phyloP scores from a whole-genome alignment of 1,140 invertebrate species.

The Eriocheir sinensis region DNA sequence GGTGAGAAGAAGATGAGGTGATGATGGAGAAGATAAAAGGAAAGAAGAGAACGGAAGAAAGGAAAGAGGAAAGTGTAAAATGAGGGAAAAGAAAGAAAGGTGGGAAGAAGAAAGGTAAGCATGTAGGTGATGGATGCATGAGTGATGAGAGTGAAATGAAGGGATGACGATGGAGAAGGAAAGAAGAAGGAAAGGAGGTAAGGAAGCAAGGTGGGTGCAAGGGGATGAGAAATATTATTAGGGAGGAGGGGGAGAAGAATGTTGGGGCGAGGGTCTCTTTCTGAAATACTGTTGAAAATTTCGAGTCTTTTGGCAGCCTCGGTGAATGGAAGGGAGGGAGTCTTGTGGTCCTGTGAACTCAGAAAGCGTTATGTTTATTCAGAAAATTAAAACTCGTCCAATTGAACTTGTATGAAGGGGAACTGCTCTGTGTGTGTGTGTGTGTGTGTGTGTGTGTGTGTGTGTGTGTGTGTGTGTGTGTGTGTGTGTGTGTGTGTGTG shows the following conservation, averaged over 20 bases:
- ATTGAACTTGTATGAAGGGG: neutral
- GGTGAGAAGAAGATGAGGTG: neutral
- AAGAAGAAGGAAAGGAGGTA: neutral
- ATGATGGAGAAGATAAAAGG: too few relatives aligned
- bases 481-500: neutral
- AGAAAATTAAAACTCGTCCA: neutral
- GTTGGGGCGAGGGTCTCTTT: neutral
- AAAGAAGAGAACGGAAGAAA: too few relatives aligned
- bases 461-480: constrained; percentile 22
- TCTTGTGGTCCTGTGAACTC: neutral
- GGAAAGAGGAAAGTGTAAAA: too few relatives aligned
- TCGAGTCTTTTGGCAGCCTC: neutral
- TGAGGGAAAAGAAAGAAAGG: too few relatives aligned
- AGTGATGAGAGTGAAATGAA: neutral
- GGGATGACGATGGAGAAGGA: too few relatives aligned
- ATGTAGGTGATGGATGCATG: neutral
- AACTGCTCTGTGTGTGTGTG: neutral
- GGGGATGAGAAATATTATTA: too few relatives aligned
- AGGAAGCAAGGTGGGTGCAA: neutral
- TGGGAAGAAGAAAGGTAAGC: neutral
- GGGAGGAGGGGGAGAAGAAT: neutral
- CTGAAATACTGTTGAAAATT: neutral
- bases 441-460: constrained; percentile 22
- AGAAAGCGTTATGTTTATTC: neutral
- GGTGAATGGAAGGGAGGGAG: neutral